Evolutionary conservation across 2,888 invertebrate genomes (phyloP).

Genomic region (Aquatica leii): DNA sequence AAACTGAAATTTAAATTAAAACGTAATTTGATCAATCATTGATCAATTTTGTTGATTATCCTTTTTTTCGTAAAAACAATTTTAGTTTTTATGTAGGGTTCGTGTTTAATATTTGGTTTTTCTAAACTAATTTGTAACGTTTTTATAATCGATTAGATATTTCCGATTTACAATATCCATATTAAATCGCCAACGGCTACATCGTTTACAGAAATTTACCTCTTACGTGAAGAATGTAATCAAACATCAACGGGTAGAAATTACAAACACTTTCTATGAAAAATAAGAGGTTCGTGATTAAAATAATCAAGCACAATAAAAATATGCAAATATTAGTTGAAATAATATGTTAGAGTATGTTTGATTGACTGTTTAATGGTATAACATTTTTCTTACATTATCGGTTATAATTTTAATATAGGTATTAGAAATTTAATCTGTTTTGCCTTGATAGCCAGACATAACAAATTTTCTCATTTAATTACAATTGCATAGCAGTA

Average conservation of each 20-base stretch:
- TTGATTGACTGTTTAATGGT: constrained; percentile 45
- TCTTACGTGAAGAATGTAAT: constrained; percentile 30
- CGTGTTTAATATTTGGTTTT: too few species aligned
- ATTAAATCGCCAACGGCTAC: background rate
- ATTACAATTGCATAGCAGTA: constrained; percentile 45
- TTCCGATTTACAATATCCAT: background rate
- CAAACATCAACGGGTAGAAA: constrained; percentile 19
- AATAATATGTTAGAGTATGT: constrained; percentile 39
- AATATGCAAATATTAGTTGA: constrained; percentile 42
- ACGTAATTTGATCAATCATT: too few species aligned
- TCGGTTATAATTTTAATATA: constrained; percentile 32
- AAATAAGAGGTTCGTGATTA: constrained; percentile 32
- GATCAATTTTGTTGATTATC: too few species aligned
- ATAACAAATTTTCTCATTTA: constrained; percentile 43
- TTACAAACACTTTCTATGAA: constrained; percentile 27
- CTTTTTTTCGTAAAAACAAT: too few species aligned
- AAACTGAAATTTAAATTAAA: too few species aligned
- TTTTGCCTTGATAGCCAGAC: constrained; percentile 44
- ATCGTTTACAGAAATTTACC: constrained; percentile 18
- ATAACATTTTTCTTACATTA: constrained; percentile 27
- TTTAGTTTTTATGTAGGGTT: too few species aligned
- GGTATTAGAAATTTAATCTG: constrained; percentile 38
- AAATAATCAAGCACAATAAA: constrained; percentile 28
- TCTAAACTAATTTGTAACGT: too few species aligned
- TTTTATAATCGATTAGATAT: too few species aligned